These are phyloP conservation scores for Loris lydekkerianus DNA, from an alignment of 2,797 vertebrate genomes.

Conservation along the genomic window DNA sequence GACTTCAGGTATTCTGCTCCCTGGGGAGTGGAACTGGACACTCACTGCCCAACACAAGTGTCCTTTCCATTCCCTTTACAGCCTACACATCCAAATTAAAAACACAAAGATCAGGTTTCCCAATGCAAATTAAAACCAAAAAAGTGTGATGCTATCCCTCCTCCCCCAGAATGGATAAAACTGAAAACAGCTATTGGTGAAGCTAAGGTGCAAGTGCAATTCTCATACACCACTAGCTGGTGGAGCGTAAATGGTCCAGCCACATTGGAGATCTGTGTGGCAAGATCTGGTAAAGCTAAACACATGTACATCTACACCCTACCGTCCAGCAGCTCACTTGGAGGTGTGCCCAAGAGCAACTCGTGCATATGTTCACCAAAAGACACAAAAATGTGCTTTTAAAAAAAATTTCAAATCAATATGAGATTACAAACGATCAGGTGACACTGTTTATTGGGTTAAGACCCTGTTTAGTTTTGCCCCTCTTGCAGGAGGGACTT, in stretches of 20 bases:
- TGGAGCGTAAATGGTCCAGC: neutral
- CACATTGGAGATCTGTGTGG: neutral
- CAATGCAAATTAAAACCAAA: neutral
- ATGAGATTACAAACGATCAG: too few relatives aligned
- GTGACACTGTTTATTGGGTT: too few relatives aligned
- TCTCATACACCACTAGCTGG: neutral
- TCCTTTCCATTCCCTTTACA: neutral
- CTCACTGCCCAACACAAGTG: neutral
- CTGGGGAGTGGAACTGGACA: neutral
- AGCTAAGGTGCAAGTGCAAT: too few relatives aligned
- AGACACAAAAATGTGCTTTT: neutral
- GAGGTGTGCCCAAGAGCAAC: neutral
- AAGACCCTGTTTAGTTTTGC: too few relatives aligned
- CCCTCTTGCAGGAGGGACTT: too few relatives aligned
- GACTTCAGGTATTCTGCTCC: neutral
- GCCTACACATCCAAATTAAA: neutral
- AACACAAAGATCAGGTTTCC: neutral
- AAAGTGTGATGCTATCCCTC: neutral
- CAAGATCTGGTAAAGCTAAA: neutral
- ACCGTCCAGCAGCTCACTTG: neutral
- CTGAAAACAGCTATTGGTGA: neutral
- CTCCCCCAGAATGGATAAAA: neutral
- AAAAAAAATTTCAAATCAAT: too few relatives aligned
- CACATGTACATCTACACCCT: neutral
- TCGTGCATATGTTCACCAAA: neutral